Evolutionary conservation across 1,140 invertebrate species (phyloP).

Genomic region (Ceratitis capitata): DNA sequence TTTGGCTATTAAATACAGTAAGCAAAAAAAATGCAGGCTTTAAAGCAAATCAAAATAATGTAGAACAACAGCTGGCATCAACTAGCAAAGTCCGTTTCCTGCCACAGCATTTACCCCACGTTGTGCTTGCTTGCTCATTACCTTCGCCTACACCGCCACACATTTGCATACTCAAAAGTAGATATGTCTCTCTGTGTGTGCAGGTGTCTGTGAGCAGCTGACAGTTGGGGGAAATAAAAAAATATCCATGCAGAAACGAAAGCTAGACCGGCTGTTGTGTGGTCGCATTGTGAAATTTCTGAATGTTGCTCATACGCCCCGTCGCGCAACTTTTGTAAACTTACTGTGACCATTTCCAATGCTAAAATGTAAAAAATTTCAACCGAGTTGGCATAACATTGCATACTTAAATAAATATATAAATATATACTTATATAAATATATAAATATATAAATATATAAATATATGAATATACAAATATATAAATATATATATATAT

Average conservation of each 20-base stretch:
- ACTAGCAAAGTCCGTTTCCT: neutral
- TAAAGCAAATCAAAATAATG: neutral
- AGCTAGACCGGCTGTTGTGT: neutral
- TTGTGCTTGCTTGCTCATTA: neutral
- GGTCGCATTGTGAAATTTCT: neutral
- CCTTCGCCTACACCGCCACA: neutral
- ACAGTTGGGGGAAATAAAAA: neutral
- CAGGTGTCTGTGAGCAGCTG: neutral
- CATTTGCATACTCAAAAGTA: neutral
- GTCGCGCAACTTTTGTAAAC: neutral
- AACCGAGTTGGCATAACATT: neutral
- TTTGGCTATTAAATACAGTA: neutral
- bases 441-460: too few species aligned
- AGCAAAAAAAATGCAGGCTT: neutral
- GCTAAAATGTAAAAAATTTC: neutral
- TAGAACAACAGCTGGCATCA: neutral
- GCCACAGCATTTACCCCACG: too few species aligned
- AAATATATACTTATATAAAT: too few species aligned
- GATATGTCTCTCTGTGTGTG: too few species aligned
- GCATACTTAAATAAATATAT: neutral
- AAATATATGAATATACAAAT: too few species aligned
- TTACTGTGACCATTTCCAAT: neutral
- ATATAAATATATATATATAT: too few species aligned
- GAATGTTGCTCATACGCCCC: slow-evolving; percentile 25
- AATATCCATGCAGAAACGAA: neutral